Percentiles rank a stretch among this genome's conserved stretches.
phyloP scores from a whole-genome alignment of 1,140 invertebrate species.

The Tetraneura akinire region DNA sequence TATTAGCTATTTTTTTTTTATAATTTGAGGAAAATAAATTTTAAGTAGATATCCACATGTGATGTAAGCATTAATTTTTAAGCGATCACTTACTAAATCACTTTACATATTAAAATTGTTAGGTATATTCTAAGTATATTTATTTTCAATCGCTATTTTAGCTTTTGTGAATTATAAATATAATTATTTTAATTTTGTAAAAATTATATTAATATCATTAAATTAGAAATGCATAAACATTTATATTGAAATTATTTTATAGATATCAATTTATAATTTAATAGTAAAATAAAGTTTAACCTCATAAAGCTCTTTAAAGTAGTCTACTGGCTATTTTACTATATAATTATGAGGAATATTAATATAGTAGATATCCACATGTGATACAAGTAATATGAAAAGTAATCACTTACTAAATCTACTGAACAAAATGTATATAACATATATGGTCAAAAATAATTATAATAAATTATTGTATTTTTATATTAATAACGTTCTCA shows the following conservation, averaged over 20 bases:
- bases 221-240: no score
- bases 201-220: no score
- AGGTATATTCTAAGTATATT: no score
- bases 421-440: not conserved
- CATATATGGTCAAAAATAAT: no score
- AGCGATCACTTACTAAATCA: constrained; percentile 12
- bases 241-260: no score
- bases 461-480: no score
- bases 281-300: no score
- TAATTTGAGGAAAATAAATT: not conserved
- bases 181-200: no score
- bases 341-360: not conserved
- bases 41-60: constrained; percentile 30
- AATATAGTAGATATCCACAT: constrained; percentile 10
- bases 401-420: constrained; percentile 10
- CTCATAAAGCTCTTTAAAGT: constrained; percentile 11
- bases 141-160: no score
- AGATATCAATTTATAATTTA: no score
- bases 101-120: not conserved
- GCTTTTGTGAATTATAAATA: no score
- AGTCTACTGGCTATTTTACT: not conserved
- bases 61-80: not conserved
- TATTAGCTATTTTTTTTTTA: not conserved
- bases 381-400: not conserved
- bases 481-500: no score